Evolutionary conservation across 1,140 invertebrate species (phyloP), one percentile per base, ranked within the genome.

Genomic region (Neoseiulus cucumeris): DNA sequence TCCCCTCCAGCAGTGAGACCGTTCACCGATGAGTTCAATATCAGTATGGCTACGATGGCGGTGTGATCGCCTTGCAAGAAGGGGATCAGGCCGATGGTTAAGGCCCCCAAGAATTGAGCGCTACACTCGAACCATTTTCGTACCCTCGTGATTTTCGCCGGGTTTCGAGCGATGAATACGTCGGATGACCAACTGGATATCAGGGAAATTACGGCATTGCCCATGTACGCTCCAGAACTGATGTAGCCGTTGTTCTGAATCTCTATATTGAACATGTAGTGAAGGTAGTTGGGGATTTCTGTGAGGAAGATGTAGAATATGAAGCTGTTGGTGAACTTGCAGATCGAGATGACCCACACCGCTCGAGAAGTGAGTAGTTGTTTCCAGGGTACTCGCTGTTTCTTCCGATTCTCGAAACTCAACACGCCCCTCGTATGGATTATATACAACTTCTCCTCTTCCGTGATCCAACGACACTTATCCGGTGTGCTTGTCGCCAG

Each of bases 301-400:
- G 51, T 59, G 25, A 59, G 33, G 22, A 59, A 59, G 1, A 59
- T 59, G 22, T 59, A 59, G 51, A 59, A 59, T 17, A 59, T 59
- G 51, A 59, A 59, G 51, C 51, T 59, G 51, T 59, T 59, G 14
- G 51, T 59, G 14, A 59, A 25, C 51, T 59, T 59, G 51, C 51
- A 59, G 51, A 59, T 29, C 22, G 51, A 59, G 14, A 59, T 59
- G 51, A 59, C 22, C 51, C 51, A 59, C 14, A 59, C 51, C 14
- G 51, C 51, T 17, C 51, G 51, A 1, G 51, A 59, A 2, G n/a
- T 59, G 14, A 59, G 22, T 17, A 59, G 22, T 14, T 12, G 14
- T 14, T 29, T 25, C 51, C 51, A 59, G 51, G 51, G 51, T 14
- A 59, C 22, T 25, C 22, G 14, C 14, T 20, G 51, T 17, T 33